Evolutionary conservation across 2,797 vertebrate species (phyloP), one percentile per base, ranked within the genome.

Genomic region (Intellagama lesueurii): DNA sequence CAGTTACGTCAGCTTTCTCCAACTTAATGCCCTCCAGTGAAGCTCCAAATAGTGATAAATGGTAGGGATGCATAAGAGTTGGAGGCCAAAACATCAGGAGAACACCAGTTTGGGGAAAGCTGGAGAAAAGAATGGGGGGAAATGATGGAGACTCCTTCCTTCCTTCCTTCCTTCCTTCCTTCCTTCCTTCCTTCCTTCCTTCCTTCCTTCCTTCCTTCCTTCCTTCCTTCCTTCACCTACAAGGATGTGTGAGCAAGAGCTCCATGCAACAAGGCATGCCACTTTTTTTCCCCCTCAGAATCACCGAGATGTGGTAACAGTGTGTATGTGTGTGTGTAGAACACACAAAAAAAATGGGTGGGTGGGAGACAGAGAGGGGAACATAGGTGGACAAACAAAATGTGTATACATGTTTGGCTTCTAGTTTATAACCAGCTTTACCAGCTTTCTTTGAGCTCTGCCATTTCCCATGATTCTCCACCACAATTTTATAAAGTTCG

Each of bases 401-500:
- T 35, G 19, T 30, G 35, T 75, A 30, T 40, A 75, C 32, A 56
- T 76, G 19, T n/a, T 28, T 82, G 84, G 9, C 9, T 72, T 84
- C 19, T 77, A 17, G 47, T 77, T 90, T 84, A 56, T 12, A 72
- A 44, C 30, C 2, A 6, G 22, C 44, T 14, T 77, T 19, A 28
- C n/a, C 64, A 35, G 0, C 22, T 72, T 79, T 30, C 26, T 79
- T 83, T 68, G 78, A 85, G 47, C 24, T 86, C 22, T 77, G 72
- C 73, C 28, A 3, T 64, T 76, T 60, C 35, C 73, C 72, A 70
- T 70, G 32, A 32, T 77, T 87, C 72, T 69, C 14, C 56, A 93
- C 92, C 90, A 88, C 91, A 94, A 92, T 95, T 91, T 93, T 93
- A 88, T 92, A 92, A 95, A 94, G 94, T 94, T 90, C 85, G 87